Percentiles rank a stretch among this genome's conserved stretches.
phyloP scores from a whole-genome alignment of 1,140 invertebrate species.

The Daktulosphaira vitifoliae region DNA sequence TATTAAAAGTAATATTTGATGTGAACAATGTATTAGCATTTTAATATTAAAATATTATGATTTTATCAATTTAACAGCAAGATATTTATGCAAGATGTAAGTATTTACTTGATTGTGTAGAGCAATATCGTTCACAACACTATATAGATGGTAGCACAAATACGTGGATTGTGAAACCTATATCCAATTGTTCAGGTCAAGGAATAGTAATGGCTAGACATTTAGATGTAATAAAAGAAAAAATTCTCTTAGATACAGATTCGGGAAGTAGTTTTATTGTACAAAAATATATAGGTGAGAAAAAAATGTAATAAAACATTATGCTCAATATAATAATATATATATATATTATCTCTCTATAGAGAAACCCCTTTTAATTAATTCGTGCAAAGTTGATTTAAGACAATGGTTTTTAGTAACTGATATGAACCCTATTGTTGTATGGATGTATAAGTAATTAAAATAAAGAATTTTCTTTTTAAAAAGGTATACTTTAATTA shows the following conservation, averaged over 20 bases:
- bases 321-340: no score
- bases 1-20: no score
- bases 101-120: neutral
- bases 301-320: neutral
- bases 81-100: constrained; percentile 22
- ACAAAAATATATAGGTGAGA: constrained; percentile 87
- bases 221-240: constrained; percentile 73
- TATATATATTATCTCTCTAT: no score
- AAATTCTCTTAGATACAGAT: constrained; percentile 51
- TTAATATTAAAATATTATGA: no score
- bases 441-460: constrained; percentile 83
- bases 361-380: constrained; percentile 76
- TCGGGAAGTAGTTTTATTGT: constrained; percentile 77
- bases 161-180: constrained; percentile 93
- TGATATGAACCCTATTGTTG: constrained; percentile 76
- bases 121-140: constrained; percentile 61
- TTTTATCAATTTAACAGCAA: neutral
- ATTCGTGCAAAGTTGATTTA: constrained; percentile 90
- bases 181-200: constrained; percentile 81
- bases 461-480: neutral
- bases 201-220: constrained; percentile 81
- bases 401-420: constrained; percentile 88
- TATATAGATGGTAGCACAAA: constrained; percentile 74
- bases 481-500: neutral
- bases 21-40: no score